Evolutionary conservation across 2,113 vertebrate genomes (phyloP).

Genomic region (Centropus bengalensis): DNA sequence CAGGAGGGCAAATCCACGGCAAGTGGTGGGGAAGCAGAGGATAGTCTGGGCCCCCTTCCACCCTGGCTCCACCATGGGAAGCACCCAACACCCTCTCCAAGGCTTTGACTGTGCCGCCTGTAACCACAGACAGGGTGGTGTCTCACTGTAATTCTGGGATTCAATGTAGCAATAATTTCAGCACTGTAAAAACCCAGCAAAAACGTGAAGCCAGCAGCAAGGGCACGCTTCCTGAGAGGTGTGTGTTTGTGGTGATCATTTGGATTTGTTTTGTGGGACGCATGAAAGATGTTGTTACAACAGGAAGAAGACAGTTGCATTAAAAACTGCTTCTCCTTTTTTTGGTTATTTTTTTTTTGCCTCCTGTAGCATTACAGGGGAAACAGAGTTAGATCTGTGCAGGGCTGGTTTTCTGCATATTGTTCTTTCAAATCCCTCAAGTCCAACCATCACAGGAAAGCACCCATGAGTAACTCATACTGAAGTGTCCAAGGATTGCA

Average conservation of each 20-base stretch:
- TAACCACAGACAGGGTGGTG: conserved; percentile 32
- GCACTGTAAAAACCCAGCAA: background rate
- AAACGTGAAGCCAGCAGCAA: background rate
- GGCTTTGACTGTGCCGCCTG: background rate
- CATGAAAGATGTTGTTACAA: background rate
- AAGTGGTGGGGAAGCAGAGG: background rate
- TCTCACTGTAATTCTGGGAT: background rate
- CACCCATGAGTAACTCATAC: background rate
- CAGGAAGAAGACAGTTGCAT: background rate
- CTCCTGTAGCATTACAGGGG: background rate
- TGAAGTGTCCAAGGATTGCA: background rate
- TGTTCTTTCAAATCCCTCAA: background rate
- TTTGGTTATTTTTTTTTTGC: background rate
- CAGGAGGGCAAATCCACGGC: background rate
- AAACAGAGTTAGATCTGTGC: background rate
- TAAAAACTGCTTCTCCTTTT: background rate
- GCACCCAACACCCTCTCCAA: background rate
- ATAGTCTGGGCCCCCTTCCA: background rate
- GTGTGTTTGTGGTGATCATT: background rate
- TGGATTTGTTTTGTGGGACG: background rate
- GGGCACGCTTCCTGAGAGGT: conserved; percentile 27
- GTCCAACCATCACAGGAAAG: background rate
- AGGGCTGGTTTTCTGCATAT: background rate
- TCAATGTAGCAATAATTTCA: conserved; percentile 32
- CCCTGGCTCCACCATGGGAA: background rate